phyloP scores from a whole-genome alignment of 2,888 invertebrate species.

The Pyrochroa serraticornis region DNA sequence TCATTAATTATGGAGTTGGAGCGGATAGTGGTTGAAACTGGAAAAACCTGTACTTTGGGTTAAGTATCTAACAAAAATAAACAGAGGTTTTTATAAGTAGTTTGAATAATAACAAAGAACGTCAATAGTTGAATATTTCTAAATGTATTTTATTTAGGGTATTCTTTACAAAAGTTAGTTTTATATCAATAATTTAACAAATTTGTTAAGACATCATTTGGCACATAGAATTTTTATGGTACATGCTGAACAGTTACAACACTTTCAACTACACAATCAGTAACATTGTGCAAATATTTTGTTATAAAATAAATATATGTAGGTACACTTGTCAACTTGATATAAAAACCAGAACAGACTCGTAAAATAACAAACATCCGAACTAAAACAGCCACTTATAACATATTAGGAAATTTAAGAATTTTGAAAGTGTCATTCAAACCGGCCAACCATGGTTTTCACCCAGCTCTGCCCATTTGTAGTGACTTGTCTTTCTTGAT shows the following conservation, averaged over 20 bases:
- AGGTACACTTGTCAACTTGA: constrained; percentile 8
- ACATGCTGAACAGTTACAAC: constrained; percentile 20
- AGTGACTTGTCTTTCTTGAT: neutral
- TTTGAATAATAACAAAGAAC: neutral
- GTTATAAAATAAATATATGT: constrained; percentile 21
- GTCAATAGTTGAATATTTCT: no score
- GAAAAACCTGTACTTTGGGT: no score
- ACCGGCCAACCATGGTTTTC: constrained; percentile 74
- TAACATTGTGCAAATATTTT: constrained; percentile 15
- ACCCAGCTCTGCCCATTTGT: constrained; percentile 70
- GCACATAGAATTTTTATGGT: constrained; percentile 17
- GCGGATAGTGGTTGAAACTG: no score
- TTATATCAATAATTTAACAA: constrained; percentile 20
- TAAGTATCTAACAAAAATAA: no score
- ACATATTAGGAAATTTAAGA: constrained; percentile 38
- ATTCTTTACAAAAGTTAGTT: constrained; percentile 26
- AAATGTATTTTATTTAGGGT: no score
- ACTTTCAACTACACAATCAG: constrained; percentile 12
- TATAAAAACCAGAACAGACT: constrained; percentile 12
- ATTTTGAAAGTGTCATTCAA: constrained; percentile 62
- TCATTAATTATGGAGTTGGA: no score
- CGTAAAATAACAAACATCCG: constrained; percentile 1
- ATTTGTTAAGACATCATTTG: constrained; percentile 22
- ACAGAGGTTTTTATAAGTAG: no score
- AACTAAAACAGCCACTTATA: constrained; percentile 43